Conservation (phyloP, 2,888 invertebrate species). For the Ophioninae sp. region DNA sequence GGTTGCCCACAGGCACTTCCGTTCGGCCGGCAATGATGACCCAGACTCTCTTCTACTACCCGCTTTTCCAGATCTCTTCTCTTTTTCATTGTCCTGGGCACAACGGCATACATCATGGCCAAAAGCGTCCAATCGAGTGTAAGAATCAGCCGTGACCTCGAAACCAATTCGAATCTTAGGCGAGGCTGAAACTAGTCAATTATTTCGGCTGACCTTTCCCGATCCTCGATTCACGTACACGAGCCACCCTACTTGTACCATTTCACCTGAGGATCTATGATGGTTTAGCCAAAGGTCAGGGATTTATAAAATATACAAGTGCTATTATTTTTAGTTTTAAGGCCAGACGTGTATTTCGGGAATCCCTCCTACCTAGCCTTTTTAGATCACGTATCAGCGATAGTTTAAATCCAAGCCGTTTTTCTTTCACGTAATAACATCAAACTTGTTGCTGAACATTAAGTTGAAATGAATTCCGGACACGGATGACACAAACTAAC, state of each 20-base stretch:
- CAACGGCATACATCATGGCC: constrained; percentile 1
- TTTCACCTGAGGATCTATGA: neutral
- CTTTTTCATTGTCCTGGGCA: constrained; percentile 8
- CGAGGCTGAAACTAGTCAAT: constrained; percentile 38
- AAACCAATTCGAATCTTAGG: constrained; percentile 69
- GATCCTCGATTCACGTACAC: constrained; percentile 12
- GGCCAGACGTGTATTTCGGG: neutral
- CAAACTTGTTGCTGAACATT: too few species aligned
- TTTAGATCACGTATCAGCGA: neutral
- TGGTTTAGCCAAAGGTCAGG: constrained; percentile 5
- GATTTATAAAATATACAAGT: neutral
- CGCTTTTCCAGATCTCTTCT: constrained; percentile 18
- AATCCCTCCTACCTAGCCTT: neutral
- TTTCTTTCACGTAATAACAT: too few species aligned
- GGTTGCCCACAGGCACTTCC: constrained; percentile 27
- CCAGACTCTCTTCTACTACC: constrained; percentile 19
- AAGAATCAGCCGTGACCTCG: constrained; percentile 74
- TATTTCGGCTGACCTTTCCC: constrained; percentile 53
- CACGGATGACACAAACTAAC: too few species aligned
- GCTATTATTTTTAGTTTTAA: neutral
- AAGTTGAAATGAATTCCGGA: too few species aligned
- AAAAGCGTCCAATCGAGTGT: constrained; percentile 43
- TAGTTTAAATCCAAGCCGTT: neutral
- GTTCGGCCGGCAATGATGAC: constrained; percentile 20
- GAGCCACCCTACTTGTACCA: neutral